A percentile compares a stretch with the other conserved stretches of the same genome.
These are phyloP conservation scores for Drosophila kepulauana DNA, from an alignment of 1,140 invertebrate genomes.

Conservation along the genomic window DNA sequence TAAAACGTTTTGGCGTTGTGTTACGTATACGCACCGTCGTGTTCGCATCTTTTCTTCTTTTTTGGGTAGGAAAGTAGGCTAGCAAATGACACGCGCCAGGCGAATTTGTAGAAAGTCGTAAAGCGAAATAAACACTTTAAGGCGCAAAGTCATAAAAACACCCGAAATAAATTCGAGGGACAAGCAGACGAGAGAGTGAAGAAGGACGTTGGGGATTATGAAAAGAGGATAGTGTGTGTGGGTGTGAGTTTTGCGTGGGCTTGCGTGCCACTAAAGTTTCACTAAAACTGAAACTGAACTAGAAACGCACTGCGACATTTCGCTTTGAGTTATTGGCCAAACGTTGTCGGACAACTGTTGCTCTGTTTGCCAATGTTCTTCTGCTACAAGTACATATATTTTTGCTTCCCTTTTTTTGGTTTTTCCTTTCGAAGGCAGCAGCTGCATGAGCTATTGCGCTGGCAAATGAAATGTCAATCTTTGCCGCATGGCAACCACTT, in stretches of 20 bases:
- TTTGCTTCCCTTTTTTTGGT: neutral
- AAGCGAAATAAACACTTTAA: conserved; percentile 79
- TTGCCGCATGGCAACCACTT: conserved; percentile 34
- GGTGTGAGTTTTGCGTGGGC: conserved; percentile 2
- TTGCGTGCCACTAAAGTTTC: conserved; percentile 45
- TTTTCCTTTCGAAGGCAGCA: neutral
- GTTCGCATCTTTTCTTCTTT: too few relatives aligned
- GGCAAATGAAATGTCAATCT: conserved; percentile 62
- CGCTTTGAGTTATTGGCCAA: conserved; percentile 29
- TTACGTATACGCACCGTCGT: conserved; percentile 57
- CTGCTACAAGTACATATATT: too few relatives aligned
- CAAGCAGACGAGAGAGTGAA: neutral
- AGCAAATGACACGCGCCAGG: conserved; percentile 74
- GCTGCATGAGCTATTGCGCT: conserved; percentile 12
- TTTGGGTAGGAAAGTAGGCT: conserved; percentile 55
- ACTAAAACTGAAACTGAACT: conserved; percentile 28
- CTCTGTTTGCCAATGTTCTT: neutral
- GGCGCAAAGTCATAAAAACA: conserved; percentile 77
- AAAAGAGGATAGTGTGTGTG: neutral
- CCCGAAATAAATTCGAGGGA: conserved; percentile 61
- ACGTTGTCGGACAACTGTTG: conserved; percentile 43
- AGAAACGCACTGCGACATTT: conserved; percentile 20
- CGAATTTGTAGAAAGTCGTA: conserved; percentile 79
- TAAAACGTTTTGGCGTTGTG: conserved; percentile 70
- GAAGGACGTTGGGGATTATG: conserved; percentile 13